Percentiles rank a stretch among this genome's conserved stretches.
phyloP scores from a whole-genome alignment of 2,888 invertebrate genomes.

The Hemicrepidius hirtus region DNA sequence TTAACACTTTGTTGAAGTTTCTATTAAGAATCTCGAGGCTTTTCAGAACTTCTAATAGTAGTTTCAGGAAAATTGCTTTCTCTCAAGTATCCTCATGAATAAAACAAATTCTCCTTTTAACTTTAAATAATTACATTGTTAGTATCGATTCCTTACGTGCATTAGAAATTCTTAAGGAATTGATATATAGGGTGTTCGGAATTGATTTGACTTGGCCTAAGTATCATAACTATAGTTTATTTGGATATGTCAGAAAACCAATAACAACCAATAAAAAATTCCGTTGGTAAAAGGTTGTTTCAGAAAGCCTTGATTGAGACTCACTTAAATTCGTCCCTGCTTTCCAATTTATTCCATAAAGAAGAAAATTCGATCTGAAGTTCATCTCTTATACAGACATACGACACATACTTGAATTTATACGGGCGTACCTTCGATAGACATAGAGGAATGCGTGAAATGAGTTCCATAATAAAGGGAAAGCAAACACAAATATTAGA shows the following conservation, averaged over 20 bases:
- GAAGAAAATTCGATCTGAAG: constrained; percentile 4
- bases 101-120: neutral
- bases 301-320: too few species aligned
- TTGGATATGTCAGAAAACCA: too few species aligned
- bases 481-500: constrained; percentile 38
- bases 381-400: neutral
- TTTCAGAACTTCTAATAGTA: constrained; percentile 5
- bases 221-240: too few species aligned
- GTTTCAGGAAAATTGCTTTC: neutral
- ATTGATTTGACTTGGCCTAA: too few species aligned
- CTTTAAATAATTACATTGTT: neutral
- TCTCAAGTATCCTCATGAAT: neutral
- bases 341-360: neutral
- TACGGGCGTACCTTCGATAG: neutral
- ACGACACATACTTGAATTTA: neutral
- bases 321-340: too few species aligned
- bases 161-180: too few species aligned
- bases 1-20: neutral
- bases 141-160: too few species aligned
- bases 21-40: neutral
- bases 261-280: too few species aligned
- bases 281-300: too few species aligned
- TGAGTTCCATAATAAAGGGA: constrained; percentile 36
- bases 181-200: too few species aligned
- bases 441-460: constrained; percentile 27